These are phyloP conservation scores for Megalopta genalis DNA, from an alignment of 1,140 invertebrate genomes.

Conservation along the genomic window DNA sequence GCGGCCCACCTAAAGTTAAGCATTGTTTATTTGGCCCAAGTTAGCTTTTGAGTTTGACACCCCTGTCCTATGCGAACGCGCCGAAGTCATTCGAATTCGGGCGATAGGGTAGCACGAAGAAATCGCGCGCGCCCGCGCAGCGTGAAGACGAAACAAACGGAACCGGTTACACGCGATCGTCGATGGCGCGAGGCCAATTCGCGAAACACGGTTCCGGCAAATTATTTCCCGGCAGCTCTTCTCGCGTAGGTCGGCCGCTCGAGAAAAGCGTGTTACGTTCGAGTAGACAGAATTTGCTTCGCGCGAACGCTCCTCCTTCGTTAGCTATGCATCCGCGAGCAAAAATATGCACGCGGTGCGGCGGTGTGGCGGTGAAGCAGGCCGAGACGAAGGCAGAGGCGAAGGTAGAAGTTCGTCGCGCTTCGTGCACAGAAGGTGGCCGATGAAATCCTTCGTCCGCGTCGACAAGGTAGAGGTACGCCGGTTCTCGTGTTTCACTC, in stretches of 20 bases:
- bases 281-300: conserved; percentile 26
- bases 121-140: background rate
- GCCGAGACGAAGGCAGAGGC: too few species aligned
- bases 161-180: background rate
- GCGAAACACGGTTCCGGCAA: background rate
- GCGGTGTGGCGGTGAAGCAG: background rate
- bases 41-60: too few species aligned
- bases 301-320: conserved; percentile 31
- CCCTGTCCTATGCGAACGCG: background rate
- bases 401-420: too few species aligned
- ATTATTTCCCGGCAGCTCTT: background rate
- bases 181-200: conserved; percentile 12
- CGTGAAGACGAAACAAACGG: background rate
- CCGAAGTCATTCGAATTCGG: background rate
- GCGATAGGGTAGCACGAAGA: background rate
- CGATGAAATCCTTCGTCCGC: conserved; percentile 20
- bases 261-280: background rate
- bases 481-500: conserved; percentile 8
- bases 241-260: background rate
- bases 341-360: background rate
- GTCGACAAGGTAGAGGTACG: conserved; percentile 1
- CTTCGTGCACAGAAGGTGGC: background rate
- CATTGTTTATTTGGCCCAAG: too few species aligned
- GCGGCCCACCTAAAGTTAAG: too few species aligned
- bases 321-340: conserved; percentile 9